Evolutionary conservation across 2,888 invertebrate species (phyloP), one percentile per base, ranked within the genome.

Genomic region (Thymelicus lineola): DNA sequence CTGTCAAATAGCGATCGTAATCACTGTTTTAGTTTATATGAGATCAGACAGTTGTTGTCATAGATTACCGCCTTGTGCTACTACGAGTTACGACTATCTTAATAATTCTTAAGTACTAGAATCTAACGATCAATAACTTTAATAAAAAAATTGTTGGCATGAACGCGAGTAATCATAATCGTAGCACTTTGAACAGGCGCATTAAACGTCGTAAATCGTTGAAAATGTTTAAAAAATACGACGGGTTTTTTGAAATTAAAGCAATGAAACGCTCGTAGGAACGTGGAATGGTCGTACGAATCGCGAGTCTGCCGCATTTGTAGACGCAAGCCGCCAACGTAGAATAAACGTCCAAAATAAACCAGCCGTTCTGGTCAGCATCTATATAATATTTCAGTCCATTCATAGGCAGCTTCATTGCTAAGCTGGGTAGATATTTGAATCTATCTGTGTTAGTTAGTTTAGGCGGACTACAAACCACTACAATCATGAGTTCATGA

Each of bases 251-350:
- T 71, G 0, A 53, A 53, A 72, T 53, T 70, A 65, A 72, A 69
- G 63, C 80, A 75, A 77, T 78, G 76, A 73, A 79, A 80, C 80
- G 80, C 62, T 62, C 17, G n/a, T 80, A 77, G 76, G 72, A 82
- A 79, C 78, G 82, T 76, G 82, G 79, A 83, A 81, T 80, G 71
- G 77, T 80, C 75, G 76, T 77, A 80, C 69, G 78, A 77, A 84
- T 80, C 75, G 79, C 79, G 80, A 86, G 84, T 85, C 83, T 82
- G 84, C 80, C 79, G 79, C 79, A 79, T 80, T 80, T 76, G 81
- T 84, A 86, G 85, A 86, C 86, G 86, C 83, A 86, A 82, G 80
- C 83, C 88, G 86, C 89, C 86, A 91, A 88, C 90, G 86, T 87
- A 85, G 79, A 63, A 63, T 55, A 28, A 28, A 28, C 68, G 84